Conservation (phyloP, 1,140 invertebrate species). For the Papilio machaon region DNA sequence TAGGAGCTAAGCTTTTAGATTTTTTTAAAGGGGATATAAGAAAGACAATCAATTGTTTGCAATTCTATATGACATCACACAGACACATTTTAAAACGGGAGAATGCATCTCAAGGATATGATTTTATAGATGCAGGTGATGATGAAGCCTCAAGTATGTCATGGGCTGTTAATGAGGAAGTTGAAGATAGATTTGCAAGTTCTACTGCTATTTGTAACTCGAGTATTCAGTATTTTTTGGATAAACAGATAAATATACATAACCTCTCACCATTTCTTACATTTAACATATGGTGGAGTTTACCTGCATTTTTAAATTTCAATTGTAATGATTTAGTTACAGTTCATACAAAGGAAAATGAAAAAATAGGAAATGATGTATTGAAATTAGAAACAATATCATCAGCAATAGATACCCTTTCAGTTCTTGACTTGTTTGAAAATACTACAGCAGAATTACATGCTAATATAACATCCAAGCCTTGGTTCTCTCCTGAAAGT, state of each 20-base stretch:
- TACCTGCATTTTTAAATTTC: conserved; percentile 51
- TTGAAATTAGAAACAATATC: conserved; percentile 53
- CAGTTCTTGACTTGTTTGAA: conserved; percentile 62
- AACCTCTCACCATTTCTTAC: conserved; percentile 44
- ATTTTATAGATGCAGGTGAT: conserved; percentile 45
- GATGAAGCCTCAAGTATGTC: conserved; percentile 76
- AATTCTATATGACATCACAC: conserved; percentile 84
- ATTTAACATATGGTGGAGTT: conserved; percentile 68
- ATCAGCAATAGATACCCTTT: conserved; percentile 62
- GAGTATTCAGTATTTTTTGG: conserved; percentile 44
- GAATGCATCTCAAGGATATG: conserved; percentile 53
- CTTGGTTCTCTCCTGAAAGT: conserved; percentile 60
- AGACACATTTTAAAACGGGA: conserved; percentile 46
- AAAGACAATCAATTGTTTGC: conserved; percentile 86
- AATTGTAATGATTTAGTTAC: conserved; percentile 20
- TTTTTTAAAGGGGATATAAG: conserved; percentile 86
- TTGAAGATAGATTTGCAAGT: conserved; percentile 42
- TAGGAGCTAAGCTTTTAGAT: conserved; percentile 80
- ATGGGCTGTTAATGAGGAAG: conserved; percentile 60
- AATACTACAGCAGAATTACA: conserved; percentile 40
- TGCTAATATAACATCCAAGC: conserved; percentile 50
- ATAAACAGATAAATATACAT: conserved; percentile 48
- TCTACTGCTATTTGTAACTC: conserved; percentile 25
- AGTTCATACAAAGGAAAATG: conserved; percentile 37
- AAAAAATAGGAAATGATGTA: conserved; percentile 37